phyloP scores from a whole-genome alignment of 1,140 invertebrate genomes.

The Leptoteleia sp. region DNA sequence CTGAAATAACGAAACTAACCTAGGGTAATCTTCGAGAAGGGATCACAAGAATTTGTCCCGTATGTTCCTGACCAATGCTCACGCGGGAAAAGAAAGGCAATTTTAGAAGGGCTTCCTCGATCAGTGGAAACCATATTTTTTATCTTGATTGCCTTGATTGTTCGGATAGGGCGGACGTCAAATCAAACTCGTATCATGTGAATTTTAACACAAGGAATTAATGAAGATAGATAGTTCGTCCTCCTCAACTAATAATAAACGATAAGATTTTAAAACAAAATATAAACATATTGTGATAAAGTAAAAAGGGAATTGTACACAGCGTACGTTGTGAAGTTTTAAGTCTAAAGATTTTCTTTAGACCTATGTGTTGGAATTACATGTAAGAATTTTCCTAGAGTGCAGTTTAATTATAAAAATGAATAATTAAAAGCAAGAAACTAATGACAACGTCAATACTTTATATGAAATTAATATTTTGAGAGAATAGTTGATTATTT shows the following conservation, averaged over 20 bases:
- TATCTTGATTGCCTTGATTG: slow-evolving; percentile 22
- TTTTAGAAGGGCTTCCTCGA: slow-evolving; percentile 21
- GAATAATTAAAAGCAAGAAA: background rate
- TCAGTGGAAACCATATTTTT: slow-evolving; percentile 9
- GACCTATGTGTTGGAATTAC: no score
- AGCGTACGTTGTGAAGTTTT: no score
- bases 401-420: no score
- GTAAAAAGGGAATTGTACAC: slow-evolving; percentile 15
- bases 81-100: background rate
- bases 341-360: no score
- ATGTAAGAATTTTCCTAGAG: no score
- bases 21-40: no score
- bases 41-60: slow-evolving; percentile 1
- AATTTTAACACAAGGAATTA: slow-evolving; percentile 12
- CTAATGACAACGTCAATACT: background rate
- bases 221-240: background rate
- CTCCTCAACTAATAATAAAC: background rate
- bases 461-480: background rate
- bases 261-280: no score
- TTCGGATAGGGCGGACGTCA: slow-evolving; percentile 9
- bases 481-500: background rate
- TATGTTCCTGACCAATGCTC: slow-evolving; percentile 30
- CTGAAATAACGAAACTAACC: no score
- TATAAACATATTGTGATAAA: slow-evolving; percentile 23
- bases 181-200: slow-evolving; percentile 32